A percentile compares a stretch with the other conserved stretches of the same genome.
These are phyloP conservation scores for Gymnopithys bicolor DNA, from an alignment of 2,797 vertebrate species.

Conservation along the genomic window DNA sequence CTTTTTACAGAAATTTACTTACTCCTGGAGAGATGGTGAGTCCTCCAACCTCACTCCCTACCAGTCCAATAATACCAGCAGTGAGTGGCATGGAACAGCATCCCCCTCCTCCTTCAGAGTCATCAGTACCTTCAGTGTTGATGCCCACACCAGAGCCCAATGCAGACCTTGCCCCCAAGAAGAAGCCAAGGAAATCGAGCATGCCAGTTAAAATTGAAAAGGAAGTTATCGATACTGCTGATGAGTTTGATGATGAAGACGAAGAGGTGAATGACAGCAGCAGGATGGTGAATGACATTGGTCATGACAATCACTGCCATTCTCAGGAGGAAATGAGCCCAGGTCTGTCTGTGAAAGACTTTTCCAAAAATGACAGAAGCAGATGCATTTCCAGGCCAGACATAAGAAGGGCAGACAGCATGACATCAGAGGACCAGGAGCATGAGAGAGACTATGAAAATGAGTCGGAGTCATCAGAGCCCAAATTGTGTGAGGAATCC, in stretches of 20 bases:
- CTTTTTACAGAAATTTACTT: conserved; percentile 96
- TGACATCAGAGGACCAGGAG: conserved; percentile 98
- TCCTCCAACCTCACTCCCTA: conserved; percentile 93
- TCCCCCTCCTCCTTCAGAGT: conserved; percentile 79
- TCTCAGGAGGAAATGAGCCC: conserved; percentile 97
- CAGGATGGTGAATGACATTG: conserved; percentile 72
- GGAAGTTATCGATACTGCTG: conserved; percentile 95
- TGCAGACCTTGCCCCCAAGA: conserved; percentile 92
- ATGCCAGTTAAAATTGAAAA: conserved; percentile 99
- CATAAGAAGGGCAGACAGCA: conserved; percentile 92
- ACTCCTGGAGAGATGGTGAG: conserved; percentile 94
- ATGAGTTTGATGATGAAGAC: conserved; percentile 94
- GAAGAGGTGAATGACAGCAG: conserved; percentile 90
- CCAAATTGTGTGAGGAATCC: conserved; percentile 91
- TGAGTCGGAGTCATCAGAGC: conserved; percentile 95
- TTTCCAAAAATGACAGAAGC: conserved; percentile 88
- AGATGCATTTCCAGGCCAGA: conserved; percentile 89
- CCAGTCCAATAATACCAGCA: conserved; percentile 92
- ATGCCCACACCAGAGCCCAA: conserved; percentile 76
- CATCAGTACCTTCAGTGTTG: conserved; percentile 75
- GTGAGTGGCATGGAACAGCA: conserved; percentile 80
- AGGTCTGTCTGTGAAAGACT: conserved; percentile 89
- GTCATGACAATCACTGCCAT: conserved; percentile 89
- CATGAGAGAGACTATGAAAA: conserved; percentile 98
- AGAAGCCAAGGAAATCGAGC: conserved; percentile 98